Evolutionary conservation across 2,888 invertebrate genomes (phyloP).

Genomic region (Drosophila testacea): DNA sequence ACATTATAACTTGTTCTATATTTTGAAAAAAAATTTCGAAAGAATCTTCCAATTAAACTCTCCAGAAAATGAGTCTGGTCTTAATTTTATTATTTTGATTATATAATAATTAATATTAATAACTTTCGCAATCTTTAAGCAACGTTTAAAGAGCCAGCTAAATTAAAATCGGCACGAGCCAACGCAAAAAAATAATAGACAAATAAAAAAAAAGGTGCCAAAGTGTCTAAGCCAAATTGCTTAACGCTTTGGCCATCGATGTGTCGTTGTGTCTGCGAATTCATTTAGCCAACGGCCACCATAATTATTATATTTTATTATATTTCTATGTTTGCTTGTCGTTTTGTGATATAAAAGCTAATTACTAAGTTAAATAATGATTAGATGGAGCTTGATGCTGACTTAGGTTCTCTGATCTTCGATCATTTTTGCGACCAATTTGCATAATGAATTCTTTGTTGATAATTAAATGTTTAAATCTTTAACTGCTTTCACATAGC

Average conservation of each 20-base stretch:
- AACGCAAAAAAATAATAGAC: constrained; percentile 16
- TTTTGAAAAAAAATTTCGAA: neutral
- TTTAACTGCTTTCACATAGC: constrained; percentile 63
- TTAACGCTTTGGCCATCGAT: constrained; percentile 30
- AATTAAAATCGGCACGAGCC: constrained; percentile 60
- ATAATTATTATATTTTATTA: constrained; percentile 44
- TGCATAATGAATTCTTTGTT: constrained; percentile 70
- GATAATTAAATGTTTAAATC: constrained; percentile 61
- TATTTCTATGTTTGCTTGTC: constrained; percentile 19
- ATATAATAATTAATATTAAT: constrained; percentile 6
- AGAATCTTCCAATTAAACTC: neutral
- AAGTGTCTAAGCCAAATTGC: constrained; percentile 58
- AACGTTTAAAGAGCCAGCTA: constrained; percentile 42
- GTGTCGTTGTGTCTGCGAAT: constrained; percentile 29
- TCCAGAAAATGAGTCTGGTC: neutral
- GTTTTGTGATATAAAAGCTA: constrained; percentile 52
- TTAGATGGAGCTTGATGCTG: constrained; percentile 47
- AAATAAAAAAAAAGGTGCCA: constrained; percentile 65
- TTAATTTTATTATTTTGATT: constrained; percentile 12
- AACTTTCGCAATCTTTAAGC: constrained; percentile 14
- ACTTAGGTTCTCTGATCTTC: constrained; percentile 31
- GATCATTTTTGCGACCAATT: constrained; percentile 53
- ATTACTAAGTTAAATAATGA: constrained; percentile 75
- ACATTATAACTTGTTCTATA: constrained; percentile 1
- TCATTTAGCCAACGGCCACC: constrained; percentile 42